These are phyloP conservation scores for Sphaerophoria taeniata DNA, from an alignment of 2,888 invertebrate species.

Conservation along the genomic window DNA sequence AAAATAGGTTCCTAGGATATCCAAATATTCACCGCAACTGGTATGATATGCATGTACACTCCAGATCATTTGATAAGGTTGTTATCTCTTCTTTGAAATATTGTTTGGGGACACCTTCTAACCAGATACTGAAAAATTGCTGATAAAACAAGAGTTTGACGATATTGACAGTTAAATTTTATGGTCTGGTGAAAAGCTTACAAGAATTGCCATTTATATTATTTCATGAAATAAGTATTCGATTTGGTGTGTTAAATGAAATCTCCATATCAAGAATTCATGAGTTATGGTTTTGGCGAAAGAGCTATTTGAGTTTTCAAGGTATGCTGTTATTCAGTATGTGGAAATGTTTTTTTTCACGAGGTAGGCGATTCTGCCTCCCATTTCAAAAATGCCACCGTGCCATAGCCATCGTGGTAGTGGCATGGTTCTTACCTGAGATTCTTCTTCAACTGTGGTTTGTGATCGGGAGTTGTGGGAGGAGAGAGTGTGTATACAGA, in stretches of 20 bases:
- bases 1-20: slow-evolving; percentile 30
- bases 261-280: slow-evolving; percentile 43
- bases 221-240: not conserved
- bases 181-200: no score
- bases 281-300: slow-evolving; percentile 45
- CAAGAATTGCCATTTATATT: no score
- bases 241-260: not conserved
- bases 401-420: no score
- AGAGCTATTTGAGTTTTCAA: slow-evolving; percentile 16
- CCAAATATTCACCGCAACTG: slow-evolving; percentile 48
- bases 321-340: slow-evolving; percentile 27
- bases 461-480: not conserved
- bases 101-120: no score
- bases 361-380: no score
- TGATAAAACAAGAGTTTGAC: no score
- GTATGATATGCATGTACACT: not conserved
- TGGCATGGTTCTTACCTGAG: slow-evolving; percentile 8
- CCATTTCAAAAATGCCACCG: not conserved
- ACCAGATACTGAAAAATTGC: no score
- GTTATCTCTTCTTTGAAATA: no score
- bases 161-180: no score
- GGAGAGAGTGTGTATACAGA: not conserved
- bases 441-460: not conserved
- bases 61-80: not conserved
- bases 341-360: not conserved